Evolutionary conservation across 1,140 invertebrate genomes (phyloP), one percentile per base, ranked within the genome.

Genomic region (Diorhabda elongata): DNA sequence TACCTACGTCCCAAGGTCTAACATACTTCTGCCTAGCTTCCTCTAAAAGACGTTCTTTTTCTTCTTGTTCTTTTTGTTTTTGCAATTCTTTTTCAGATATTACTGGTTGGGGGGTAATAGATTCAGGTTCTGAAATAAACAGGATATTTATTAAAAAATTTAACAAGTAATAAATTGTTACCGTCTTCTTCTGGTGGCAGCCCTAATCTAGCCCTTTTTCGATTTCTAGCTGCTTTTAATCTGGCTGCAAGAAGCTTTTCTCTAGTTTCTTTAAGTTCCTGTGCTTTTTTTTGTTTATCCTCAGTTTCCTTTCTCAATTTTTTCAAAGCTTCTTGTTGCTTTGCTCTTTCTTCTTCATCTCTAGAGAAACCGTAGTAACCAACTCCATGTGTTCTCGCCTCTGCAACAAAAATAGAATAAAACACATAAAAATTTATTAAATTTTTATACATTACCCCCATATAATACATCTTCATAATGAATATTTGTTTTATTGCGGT

Each of bases 391-490:
- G 88, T 85, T 70, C 95, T 85, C 0, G 94, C 92, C 87, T 97
- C 91, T 91, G 81, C 5, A 83, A 76, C 4, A 52, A 52, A 52
- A 52, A 52, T 52, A 4, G 47, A 52, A 52, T 52, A 52, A 6
- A 52, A 52, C 47, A 69, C 47, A 47, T 62, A 64, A 45, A 44
- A 52, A 41, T 58, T 45, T 7, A 59, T 3, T 45, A 64, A 5
- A 66, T 69, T 61, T 56, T 79, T 26, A 26, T 26, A 26, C 26
- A 26, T 26, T 79, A 91, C 90, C 94, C 81, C 95, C 90, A 80
- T 92, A 95, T 8, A 93, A 84, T 56, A 97, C 84, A 83, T 96
- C 93, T 81, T 95, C 90, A 78, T 97, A 97, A 82, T 96, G 93
- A 64, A 96, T 88, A 76, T 93, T 86, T 71, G 59, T 70, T 79